phyloP scores from a whole-genome alignment of 2,797 vertebrate species.

The Lagorchestes hirsutus region DNA sequence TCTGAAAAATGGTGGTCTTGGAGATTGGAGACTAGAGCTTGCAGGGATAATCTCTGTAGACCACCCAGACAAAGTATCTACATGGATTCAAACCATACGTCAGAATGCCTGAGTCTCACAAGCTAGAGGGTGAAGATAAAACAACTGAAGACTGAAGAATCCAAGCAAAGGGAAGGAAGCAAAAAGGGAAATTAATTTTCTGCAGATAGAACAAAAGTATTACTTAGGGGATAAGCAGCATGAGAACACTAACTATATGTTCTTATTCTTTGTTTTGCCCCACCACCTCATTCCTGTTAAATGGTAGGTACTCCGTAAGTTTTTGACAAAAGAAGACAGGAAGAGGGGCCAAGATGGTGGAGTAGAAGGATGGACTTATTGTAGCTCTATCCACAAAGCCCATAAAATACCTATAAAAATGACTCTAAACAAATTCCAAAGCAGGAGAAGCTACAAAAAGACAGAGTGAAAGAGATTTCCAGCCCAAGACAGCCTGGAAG shows the following conservation, averaged over 20 bases:
- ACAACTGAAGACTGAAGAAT: not conserved
- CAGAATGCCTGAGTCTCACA: not conserved
- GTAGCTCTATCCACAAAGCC: too few species aligned
- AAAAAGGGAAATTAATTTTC: not conserved
- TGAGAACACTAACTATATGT: not conserved
- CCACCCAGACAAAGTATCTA: not conserved
- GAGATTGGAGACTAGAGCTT: not conserved
- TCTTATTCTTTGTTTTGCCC: not conserved
- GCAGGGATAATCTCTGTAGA: not conserved
- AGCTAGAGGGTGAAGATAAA: not conserved
- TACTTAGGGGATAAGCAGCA: not conserved
- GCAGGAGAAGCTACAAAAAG: too few species aligned
- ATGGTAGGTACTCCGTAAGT: not conserved
- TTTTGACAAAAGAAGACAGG: not conserved
- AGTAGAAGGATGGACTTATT: too few species aligned
- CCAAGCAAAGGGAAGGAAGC: not conserved
- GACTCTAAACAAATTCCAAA: too few species aligned
- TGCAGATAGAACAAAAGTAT: not conserved
- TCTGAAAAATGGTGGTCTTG: not conserved
- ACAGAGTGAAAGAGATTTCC: too few species aligned
- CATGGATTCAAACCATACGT: not conserved
- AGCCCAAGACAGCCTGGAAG: too few species aligned
- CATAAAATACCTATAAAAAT: too few species aligned
- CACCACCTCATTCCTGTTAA: not conserved
- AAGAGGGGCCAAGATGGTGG: too few species aligned